Base-by-base conservation (phyloP, 2,888 invertebrate genomes). In the Chorisops tibialis region DNA sequence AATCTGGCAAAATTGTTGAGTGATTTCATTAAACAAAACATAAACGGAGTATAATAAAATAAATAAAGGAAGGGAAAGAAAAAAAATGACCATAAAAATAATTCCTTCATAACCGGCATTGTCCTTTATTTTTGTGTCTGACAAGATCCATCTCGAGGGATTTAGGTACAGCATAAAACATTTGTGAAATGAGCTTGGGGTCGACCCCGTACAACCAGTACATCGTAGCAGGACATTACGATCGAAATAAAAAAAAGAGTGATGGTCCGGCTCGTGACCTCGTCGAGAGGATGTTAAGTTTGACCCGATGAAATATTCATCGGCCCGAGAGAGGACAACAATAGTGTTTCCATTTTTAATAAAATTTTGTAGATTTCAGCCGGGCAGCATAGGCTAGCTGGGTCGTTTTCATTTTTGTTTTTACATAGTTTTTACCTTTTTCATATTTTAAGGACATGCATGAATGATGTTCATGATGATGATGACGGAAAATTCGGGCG, bases 281-380 rank as follows among this genome's bases (percentile, higher is more conserved):
- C 47, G 21, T 12, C 38, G 38, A n/a, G 21, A 39, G 18, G 14
- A 52, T 37, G 21, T 39, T 45, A 24, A 35, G 56, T 30, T 45
- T 6, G 19, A 12, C 18, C 45, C 56, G 21, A 56, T 56, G 16
- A 56, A 56, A 56, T 56, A 56, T 56, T 56, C 19, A 56, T 19
- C 56, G 24, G 12, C 30, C 43, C 1, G n/a, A 5, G 30, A 56
- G 43, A 43, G 45, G 56, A 43, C 56, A 45, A 43, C 18, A 56
- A 56, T 35, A 56, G 56, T 56, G 43, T 35, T 43, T 43, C 12
- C 56, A 56, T 56, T 39, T 56, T 56, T 56, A 56, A 56, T 45
- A 14, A 30, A 19, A 19, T 45, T 16, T 30, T 43, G 56, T 30
- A 43, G 45, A 56, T 24, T 7, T 16, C 5, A 18, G 14, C 21